Evolutionary conservation across 1,140 invertebrate genomes (phyloP).

Genomic region (Rhopalosiphum padi): DNA sequence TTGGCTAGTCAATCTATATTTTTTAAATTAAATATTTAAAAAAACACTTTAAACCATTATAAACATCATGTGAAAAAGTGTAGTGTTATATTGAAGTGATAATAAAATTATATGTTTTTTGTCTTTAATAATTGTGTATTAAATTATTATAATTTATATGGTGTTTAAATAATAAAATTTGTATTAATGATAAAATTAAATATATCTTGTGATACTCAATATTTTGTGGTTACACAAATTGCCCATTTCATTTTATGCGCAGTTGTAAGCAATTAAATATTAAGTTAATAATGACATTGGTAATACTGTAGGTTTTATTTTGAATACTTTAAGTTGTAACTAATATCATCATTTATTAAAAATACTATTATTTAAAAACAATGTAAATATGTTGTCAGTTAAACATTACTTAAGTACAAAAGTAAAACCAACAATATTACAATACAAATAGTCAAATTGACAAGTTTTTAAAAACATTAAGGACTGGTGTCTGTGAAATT

Average conservation of each 20-base stretch:
- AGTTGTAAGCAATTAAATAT: neutral
- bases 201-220: neutral
- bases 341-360: neutral
- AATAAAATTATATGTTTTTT: constrained; percentile 33
- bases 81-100: constrained; percentile 36
- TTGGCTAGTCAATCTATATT: constrained; percentile 26
- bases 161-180: neutral
- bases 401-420: neutral
- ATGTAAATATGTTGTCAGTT: neutral
- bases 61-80: neutral
- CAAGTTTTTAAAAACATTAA: neutral
- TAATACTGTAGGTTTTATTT: neutral
- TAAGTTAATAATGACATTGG: neutral
- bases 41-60: constrained; percentile 7
- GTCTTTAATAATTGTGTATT: constrained; percentile 18
- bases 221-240: neutral
- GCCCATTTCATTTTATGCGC: neutral
- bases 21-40: neutral
- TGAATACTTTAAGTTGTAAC: neutral
- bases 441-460: neutral
- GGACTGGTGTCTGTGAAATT: neutral
- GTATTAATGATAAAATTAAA: neutral
- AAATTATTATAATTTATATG: constrained; percentile 33
- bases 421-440: neutral
- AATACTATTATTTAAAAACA: neutral